These are phyloP conservation scores for Panagrolaimus sp. DNA, from an alignment of 1,140 invertebrate genomes.

Conservation along the genomic window DNA sequence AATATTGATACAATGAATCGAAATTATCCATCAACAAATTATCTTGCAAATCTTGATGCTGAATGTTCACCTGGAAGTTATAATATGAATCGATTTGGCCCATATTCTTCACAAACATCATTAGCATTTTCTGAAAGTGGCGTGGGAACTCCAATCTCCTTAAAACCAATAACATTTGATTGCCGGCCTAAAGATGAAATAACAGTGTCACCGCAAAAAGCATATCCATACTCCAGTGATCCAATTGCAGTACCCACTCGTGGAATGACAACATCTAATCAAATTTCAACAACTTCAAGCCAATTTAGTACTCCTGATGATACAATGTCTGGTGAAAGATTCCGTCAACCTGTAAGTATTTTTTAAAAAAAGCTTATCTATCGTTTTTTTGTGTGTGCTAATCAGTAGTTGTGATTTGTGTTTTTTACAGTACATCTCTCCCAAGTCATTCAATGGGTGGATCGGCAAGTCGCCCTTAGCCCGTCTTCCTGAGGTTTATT, in stretches of 20 bases:
- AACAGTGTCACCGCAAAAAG: not conserved
- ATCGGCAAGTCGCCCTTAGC: not conserved
- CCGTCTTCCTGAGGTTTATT: conserved; percentile 9
- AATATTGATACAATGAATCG: conserved; percentile 35
- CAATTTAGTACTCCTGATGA: conserved; percentile 32
- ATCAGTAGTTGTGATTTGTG: not conserved
- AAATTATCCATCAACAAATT: conserved; percentile 47
- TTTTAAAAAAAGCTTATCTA: not conserved
- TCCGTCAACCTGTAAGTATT: not conserved
- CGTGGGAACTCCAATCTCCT: conserved; percentile 17
- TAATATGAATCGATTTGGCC: conserved; percentile 12
- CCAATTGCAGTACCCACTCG: conserved; percentile 1
- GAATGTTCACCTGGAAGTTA: conserved; percentile 22
- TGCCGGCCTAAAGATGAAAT: conserved; percentile 13
- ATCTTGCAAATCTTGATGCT: conserved; percentile 27
- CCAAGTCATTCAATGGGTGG: conserved; percentile 5
- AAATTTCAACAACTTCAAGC: conserved; percentile 19
- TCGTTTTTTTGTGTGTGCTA: not conserved
- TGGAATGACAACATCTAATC: not conserved
- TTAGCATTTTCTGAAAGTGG: not conserved
- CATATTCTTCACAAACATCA: not conserved
- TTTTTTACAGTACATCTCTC: conserved; percentile 9
- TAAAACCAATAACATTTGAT: conserved; percentile 18
- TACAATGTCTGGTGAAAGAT: conserved; percentile 4
- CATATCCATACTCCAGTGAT: not conserved